A percentile compares a stretch with the other conserved stretches of the same genome.
phyloP scores from a whole-genome alignment of 2,888 invertebrate species.

The Nebria brevicollis region DNA sequence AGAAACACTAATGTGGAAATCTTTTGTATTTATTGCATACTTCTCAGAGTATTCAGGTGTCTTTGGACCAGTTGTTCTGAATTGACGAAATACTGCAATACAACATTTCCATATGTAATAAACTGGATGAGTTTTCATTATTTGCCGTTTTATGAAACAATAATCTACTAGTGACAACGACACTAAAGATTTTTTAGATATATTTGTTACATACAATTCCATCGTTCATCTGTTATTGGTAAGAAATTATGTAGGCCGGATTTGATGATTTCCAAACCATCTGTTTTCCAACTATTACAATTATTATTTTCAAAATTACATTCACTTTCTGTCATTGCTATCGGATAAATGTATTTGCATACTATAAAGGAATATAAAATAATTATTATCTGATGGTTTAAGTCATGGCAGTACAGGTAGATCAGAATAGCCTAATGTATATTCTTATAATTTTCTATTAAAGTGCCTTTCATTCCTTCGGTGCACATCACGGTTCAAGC shows the following conservation, averaged over 20 bases:
- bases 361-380: not conserved
- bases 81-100: not conserved
- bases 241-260: not conserved
- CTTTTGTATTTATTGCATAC: not conserved
- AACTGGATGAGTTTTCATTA: not conserved
- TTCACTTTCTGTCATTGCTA: not conserved
- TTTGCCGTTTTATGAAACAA: not conserved
- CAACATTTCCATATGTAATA: not conserved
- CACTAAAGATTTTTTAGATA: not conserved
- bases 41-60: not conserved
- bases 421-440: too few relatives aligned
- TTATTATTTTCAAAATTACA: slow-evolving; percentile 14
- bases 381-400: not conserved
- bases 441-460: too few relatives aligned
- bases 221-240: slow-evolving; percentile 30
- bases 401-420: too few relatives aligned
- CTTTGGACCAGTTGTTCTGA: slow-evolving; percentile 5
- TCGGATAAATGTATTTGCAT: slow-evolving; percentile 25
- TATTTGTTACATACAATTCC: slow-evolving; percentile 24
- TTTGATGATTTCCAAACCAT: not conserved
- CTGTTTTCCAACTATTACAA: not conserved
- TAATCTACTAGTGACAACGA: not conserved
- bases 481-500: too few relatives aligned
- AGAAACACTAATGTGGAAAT: slow-evolving; percentile 26
- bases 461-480: too few relatives aligned